Evolutionary conservation across 92 coral and sea anemone species (phyloP), one percentile per base, ranked within the genome.

Genomic region (Phenganax subtilis): DNA sequence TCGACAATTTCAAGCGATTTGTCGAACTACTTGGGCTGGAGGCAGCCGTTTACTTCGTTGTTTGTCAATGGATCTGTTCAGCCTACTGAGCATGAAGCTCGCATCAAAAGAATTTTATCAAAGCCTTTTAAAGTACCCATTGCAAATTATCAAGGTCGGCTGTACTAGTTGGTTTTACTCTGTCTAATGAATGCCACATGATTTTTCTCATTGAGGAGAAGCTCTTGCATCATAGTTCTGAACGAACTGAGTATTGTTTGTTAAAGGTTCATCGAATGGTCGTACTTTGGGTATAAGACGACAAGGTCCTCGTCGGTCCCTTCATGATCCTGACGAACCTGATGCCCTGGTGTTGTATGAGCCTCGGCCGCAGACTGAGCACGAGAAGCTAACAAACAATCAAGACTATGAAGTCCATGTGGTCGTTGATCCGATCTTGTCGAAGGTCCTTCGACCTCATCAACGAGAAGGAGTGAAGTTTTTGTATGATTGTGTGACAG

Each of bases 381-480:
- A 94, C 52, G 93, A 91, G 78, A 86, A 91, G 77, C 90, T 94
- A 10, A 86, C 88, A 14, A 84, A 85, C 4, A 65, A 86, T 92
- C 92, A 86, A 87, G 98, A 89, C 29, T 51, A 78, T n/a, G 82
- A 78, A 53, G 72, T 78, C 16, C 82, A 81, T 87, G 98, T 94
- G 64, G 98, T 94, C 28, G 98, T 94, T 37, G 98, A 94, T 86
- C 98, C 98, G 65, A 52, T 94, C 54, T 91, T 94, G 0, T 82
- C 97, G 76, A 92, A 92, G 57, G 87, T 92, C 72, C 84, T 94
- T 9, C 86, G 98, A 60, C 98, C 98, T 15, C 98, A 94, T 86
- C 98, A 94, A 75, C 90, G 98, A 87, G 98, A 94, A 91, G 98
- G 98, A 60, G 98, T 94, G 9, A 94, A 88, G 85, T 94, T 94